These are phyloP conservation scores for Synergus laeviventris DNA, from an alignment of 2,888 invertebrate genomes.

Conservation along the genomic window DNA sequence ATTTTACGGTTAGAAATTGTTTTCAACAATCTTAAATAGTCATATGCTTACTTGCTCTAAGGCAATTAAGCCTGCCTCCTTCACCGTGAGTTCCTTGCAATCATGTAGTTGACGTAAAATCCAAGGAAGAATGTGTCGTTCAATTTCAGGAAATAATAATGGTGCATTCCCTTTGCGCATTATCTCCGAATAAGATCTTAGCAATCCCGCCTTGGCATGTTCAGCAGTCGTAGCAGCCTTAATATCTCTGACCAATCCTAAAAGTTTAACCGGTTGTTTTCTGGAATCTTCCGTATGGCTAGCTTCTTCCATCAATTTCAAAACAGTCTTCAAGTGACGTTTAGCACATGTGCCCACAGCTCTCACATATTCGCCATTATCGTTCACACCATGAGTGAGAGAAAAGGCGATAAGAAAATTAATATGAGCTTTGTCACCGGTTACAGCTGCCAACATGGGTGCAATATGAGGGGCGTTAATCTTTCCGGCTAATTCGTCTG, in stretches of 20 bases:
- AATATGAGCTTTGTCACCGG: constrained; percentile 62
- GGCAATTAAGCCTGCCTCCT: constrained; percentile 67
- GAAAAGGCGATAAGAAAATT: constrained; percentile 61
- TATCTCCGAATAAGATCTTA: constrained; percentile 68
- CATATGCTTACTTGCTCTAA: constrained; percentile 63
- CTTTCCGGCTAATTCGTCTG: constrained; percentile 63
- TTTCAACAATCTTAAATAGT: too few relatives aligned
- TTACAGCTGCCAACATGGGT: constrained; percentile 64
- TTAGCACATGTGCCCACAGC: constrained; percentile 68
- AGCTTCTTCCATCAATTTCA: constrained; percentile 65
- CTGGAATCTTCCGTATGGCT: constrained; percentile 63
- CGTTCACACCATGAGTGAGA: constrained; percentile 54
- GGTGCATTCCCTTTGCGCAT: constrained; percentile 59
- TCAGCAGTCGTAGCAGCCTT: constrained; percentile 68
- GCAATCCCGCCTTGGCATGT: constrained; percentile 66
- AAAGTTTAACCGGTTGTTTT: constrained; percentile 65
- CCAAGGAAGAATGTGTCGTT: constrained; percentile 67
- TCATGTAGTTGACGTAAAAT: constrained; percentile 66
- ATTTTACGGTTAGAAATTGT: too few relatives aligned
- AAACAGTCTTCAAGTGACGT: constrained; percentile 61
- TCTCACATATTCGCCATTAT: constrained; percentile 61
- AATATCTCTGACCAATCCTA: constrained; percentile 68
- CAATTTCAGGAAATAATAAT: constrained; percentile 59
- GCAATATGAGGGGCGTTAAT: constrained; percentile 56
- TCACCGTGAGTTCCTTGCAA: constrained; percentile 64